Base-by-base conservation (phyloP, 1,140 invertebrate genomes). In the Sarcophaga peregrina region DNA sequence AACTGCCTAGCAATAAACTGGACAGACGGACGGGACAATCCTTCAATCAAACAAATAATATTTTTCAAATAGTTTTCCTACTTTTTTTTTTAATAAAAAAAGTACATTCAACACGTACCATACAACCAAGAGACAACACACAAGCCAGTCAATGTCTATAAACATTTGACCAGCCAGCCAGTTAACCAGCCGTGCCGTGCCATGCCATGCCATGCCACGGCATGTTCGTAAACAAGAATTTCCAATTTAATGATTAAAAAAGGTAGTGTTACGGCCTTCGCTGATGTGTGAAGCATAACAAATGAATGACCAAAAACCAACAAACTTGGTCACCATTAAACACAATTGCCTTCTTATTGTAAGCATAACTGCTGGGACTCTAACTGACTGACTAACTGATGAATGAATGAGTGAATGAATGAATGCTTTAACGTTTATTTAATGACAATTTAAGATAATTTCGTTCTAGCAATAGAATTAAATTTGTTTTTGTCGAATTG, bases 381-480 rank as follows among this genome's bases (percentile, higher is more conserved):
- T 73, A 7, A 45, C 48, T 76, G 73, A 15, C 37, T 46, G 45
- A 46, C 45, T 46, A 20, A 15, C 17, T 9, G 73, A 25, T 45
- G n/a, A n/a, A n/a, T n/a, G n/a, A n/a, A n/a, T 15, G 8, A 10
- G 11, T 72, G 62, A 72, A 25, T 74, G 73, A 37, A 10, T 45
- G 45, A 20, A 68, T 20, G 17, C 62, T 68, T 15, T 15, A 15
- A 54, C 9, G 17, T 37, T 37, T 37, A 37, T 37, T 37, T 74
- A 74, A 74, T 74, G 73, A 25, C 45, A 78, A 78, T 78, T 78
- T 78, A 78, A 78, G 47, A 52, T 78, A 78, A 78, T 78, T 78
- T 72, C n/a, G 17, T 72, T 78, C 48, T 50, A 20, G 8, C 47
- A 78, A 78, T 78, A 50, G 48, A 47, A 48, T 50, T 50, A 78